Percentiles rank a stretch among this genome's conserved stretches.
Evolutionary conservation across 2,888 invertebrate genomes (phyloP).

Genomic region (Agrotis puta): DNA sequence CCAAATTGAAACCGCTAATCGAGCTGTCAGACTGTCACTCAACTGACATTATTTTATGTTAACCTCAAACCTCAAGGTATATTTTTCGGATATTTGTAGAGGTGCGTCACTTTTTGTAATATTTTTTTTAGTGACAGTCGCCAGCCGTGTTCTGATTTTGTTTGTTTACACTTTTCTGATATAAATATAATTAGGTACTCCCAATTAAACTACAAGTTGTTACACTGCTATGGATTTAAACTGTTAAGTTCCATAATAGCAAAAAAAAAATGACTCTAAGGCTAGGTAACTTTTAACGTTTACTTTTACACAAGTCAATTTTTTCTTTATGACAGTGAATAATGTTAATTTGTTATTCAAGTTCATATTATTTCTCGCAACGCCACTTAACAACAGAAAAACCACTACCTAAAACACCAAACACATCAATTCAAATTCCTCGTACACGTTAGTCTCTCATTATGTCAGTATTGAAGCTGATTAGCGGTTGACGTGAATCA

Average conservation of each 20-base stretch:
- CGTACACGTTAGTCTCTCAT: constrained; percentile 36
- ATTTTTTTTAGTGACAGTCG: constrained; percentile 12
- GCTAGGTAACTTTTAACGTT: no score
- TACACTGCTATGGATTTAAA: no score
- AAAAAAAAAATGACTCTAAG: no score
- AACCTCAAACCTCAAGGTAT: constrained; percentile 40
- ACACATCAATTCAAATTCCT: constrained; percentile 27
- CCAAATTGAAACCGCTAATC: constrained; percentile 69
- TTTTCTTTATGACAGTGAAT: no score
- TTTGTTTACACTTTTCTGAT: neutral
- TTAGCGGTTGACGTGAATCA: constrained; percentile 51
- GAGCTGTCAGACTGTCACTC: constrained; percentile 69
- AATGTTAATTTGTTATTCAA: no score
- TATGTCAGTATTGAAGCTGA: constrained; percentile 46
- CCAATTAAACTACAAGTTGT: no score
- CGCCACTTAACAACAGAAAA: neutral
- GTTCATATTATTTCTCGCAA: no score
- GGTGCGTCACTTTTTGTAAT: constrained; percentile 35
- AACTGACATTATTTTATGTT: constrained; percentile 53
- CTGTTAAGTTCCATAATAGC: no score
- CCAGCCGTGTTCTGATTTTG: neutral
- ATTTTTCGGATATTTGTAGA: constrained; percentile 63
- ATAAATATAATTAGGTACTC: no score
- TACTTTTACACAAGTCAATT: no score
- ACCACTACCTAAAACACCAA: neutral